Evolutionary conservation across 2,797 vertebrate genomes (phyloP), one percentile per base, ranked within the genome.

Genomic region (Hippocampus kuda): DNA sequence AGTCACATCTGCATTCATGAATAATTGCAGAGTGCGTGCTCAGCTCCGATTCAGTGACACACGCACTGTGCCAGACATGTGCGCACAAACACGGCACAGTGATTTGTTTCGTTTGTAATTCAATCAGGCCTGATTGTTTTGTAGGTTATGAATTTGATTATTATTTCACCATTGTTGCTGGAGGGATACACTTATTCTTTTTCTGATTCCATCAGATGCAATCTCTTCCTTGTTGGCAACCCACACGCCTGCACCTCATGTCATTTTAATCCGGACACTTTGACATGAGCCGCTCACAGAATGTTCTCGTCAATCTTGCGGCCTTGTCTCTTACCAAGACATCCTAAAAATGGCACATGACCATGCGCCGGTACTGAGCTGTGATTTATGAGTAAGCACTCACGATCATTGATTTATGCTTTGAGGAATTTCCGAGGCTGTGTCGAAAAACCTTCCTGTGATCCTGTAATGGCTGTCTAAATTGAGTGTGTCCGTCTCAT

Each of bases 201-300:
- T 71, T 66, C 62, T 70, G 75, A 79, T 79, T 66, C 71, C 77
- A 74, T 75, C 65, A 65, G 61, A 38, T 34, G 57, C 8, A 30
- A 30, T 65, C 16, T 48, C 24, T 64, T 64, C 24, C 26, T 65
- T 49, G 44, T 48, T 27, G 44, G 63, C 63, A 44, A 65, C 27
- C 30, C 30, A 4, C 59, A 38, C 59, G 18, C 8, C 27, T 61
- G 59, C 7, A 20, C 46, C 63, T 65, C 27, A 65, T 20, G 15
- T 65, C 24, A 24, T n/a, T 49, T 65, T 65, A 26, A 65, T 65
- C 42, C n/a, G 18, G n/a, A 65, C 63, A 48, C 44, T 27, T 4
- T 5, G 38, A 42, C 12, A 42, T 11, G 46, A 44, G 15, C 12
- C n/a, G 41, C 38, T 24, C 41, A 6, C 61, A 63, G 22, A 22